These are phyloP conservation scores for Pseudopipra pipra DNA, from an alignment of 2,113 vertebrate species.

Conservation along the genomic window DNA sequence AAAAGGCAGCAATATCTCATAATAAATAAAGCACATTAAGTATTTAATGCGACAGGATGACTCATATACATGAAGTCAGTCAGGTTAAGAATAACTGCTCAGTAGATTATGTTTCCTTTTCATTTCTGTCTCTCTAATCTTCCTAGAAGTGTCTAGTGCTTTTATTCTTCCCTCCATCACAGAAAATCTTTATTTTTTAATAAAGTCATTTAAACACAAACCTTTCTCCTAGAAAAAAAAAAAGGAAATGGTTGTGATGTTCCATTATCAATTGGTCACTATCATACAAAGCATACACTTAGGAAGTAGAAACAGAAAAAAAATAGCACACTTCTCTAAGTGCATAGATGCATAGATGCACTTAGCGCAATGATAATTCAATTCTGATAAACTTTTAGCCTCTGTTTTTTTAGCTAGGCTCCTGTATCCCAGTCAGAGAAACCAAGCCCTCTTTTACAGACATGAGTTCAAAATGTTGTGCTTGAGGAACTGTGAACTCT, in stretches of 20 bases:
- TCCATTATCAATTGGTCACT: background rate
- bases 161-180: background rate
- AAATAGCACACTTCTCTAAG: fast-evolving
- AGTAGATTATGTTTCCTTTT: background rate
- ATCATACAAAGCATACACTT: background rate
- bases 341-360: background rate
- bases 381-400: background rate
- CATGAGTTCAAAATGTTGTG: background rate
- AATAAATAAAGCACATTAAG: background rate
- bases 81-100: background rate
- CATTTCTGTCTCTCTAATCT: background rate
- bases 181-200: background rate
- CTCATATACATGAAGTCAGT: background rate
- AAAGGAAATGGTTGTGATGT: background rate
- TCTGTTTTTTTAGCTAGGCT: background rate
- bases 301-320: background rate
- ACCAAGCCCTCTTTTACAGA: background rate
- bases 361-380: background rate
- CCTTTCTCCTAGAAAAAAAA: background rate
- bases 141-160: background rate
- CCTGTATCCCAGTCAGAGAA: background rate
- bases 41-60: background rate
- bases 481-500: background rate
- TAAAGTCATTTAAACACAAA: background rate
- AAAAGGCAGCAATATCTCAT: background rate